Conservation (phyloP, 2,113 vertebrate genomes). For the Aegotheles bennettii region DNA sequence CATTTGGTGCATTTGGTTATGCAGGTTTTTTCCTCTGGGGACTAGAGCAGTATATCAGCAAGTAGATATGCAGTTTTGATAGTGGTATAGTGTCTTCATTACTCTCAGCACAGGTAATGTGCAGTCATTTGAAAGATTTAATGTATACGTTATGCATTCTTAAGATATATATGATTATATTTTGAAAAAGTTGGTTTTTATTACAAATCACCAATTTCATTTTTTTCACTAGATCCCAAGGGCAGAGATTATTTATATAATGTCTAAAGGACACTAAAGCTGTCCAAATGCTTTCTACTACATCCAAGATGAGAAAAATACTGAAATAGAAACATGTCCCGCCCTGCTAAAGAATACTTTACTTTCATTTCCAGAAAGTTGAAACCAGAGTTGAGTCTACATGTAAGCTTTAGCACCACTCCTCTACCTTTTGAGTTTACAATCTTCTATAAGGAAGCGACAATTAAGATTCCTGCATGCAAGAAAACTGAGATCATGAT, state of each 20-base stretch:
- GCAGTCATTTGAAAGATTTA: background rate
- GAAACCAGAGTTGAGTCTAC: background rate
- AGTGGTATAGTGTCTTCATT: background rate
- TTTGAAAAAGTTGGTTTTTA: background rate
- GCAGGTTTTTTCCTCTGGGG: background rate
- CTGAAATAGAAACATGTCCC: background rate
- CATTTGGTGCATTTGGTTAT: background rate
- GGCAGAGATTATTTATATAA: background rate
- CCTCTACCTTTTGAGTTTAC: background rate
- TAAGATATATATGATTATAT: background rate
- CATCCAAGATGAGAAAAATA: background rate
- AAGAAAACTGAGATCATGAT: background rate
- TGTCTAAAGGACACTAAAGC: background rate
- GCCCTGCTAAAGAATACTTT: background rate
- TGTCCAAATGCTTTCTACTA: background rate
- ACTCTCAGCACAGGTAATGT: background rate
- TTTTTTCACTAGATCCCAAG: background rate
- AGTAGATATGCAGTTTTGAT: background rate
- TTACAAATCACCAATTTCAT: background rate
- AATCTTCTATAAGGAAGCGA: background rate
- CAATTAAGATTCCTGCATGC: background rate
- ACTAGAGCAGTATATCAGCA: background rate
- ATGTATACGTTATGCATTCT: background rate
- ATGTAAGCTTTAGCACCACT: background rate
- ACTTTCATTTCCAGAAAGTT: background rate